phyloP scores from a whole-genome alignment of 2,113 vertebrate species.

The Eidolon helvum region DNA sequence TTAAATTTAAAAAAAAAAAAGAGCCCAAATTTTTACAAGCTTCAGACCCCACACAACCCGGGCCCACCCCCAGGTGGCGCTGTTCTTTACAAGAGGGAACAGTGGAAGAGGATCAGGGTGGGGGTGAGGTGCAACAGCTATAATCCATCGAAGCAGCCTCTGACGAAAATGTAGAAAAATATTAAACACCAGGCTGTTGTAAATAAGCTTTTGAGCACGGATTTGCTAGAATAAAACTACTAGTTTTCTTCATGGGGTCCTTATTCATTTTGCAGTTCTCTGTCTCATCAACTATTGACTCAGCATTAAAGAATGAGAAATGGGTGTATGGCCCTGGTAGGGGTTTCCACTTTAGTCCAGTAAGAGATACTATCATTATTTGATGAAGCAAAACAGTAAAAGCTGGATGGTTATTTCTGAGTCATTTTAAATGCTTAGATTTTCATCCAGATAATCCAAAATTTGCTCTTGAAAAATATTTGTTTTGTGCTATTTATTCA shows the following conservation, averaged over 20 bases:
- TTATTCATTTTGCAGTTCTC: background rate
- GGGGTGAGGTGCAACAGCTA: background rate
- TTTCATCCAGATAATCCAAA: constrained; percentile 26
- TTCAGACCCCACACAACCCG: background rate
- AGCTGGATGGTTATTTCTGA: background rate
- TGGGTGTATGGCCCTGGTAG: background rate
- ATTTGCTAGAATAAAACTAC: background rate
- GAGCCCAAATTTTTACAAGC: background rate
- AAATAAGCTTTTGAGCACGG: background rate
- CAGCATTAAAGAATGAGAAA: background rate
- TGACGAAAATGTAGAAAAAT: background rate
- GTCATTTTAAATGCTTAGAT: background rate
- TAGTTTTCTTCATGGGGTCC: background rate
- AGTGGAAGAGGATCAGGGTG: background rate
- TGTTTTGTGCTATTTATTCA: background rate
- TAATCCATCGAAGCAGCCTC: background rate
- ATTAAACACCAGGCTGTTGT: background rate
- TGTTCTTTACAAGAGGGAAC: background rate
- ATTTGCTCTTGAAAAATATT: background rate
- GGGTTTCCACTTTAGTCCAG: background rate
- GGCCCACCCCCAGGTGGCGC: background rate
- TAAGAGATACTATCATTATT: background rate
- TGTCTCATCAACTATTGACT: background rate
- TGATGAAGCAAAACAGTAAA: background rate
- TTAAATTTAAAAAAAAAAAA: no score